Evolutionary conservation across 2,888 invertebrate species (phyloP).

Genomic region (Drosophila maculinotata): DNA sequence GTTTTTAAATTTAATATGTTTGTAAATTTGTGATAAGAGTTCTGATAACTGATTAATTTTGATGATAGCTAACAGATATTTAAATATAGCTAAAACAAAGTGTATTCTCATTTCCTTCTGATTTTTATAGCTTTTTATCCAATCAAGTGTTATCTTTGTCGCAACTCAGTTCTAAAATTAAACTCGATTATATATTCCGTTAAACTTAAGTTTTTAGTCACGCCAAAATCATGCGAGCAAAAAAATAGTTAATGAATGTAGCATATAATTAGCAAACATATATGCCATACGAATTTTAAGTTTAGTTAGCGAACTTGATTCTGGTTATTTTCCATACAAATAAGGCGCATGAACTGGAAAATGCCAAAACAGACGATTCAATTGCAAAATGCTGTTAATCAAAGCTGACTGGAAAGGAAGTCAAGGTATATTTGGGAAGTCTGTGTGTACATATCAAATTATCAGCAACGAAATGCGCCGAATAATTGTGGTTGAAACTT

Average conservation of each 20-base stretch:
- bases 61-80: neutral
- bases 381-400: neutral
- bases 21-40: neutral
- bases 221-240: conserved; percentile 18
- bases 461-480: conserved; percentile 36
- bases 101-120: conserved; percentile 27
- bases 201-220: conserved; percentile 34
- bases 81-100: neutral
- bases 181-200: conserved; percentile 19
- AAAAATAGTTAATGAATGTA: conserved; percentile 29
- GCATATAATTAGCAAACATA: conserved; percentile 45
- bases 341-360: conserved; percentile 23
- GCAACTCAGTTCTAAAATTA: conserved; percentile 30
- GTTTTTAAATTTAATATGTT: neutral
- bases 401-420: neutral
- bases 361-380: conserved; percentile 36
- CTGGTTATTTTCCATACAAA: conserved; percentile 63
- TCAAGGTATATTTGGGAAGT: conserved; percentile 1
- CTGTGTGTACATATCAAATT: conserved; percentile 43
- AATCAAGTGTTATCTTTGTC: conserved; percentile 33
- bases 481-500: conserved; percentile 44
- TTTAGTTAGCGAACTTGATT: conserved; percentile 2
- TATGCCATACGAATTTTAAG: conserved; percentile 9
- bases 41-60: neutral
- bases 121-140: neutral